Percentiles rank a stretch among this genome's conserved stretches.
Conservation (phyloP, 2,888 invertebrate genomes). For the Pomacea canaliculata region DNA sequence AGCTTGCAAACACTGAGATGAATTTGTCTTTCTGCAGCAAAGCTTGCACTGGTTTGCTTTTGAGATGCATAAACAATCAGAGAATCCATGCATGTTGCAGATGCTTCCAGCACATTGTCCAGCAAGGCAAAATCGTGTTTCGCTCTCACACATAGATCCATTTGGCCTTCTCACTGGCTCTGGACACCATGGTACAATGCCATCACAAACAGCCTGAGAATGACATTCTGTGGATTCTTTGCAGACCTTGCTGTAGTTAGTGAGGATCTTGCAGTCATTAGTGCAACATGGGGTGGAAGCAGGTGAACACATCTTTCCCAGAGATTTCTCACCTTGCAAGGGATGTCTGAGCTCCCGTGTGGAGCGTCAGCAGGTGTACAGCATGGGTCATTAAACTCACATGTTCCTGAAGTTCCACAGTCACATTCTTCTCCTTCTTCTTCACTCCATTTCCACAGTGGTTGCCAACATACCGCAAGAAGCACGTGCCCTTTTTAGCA, state of each 20-base stretch:
- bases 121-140: conserved; percentile 39
- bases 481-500: conserved; percentile 50
- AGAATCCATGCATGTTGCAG: conserved; percentile 38
- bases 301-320: conserved; percentile 48
- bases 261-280: conserved; percentile 38
- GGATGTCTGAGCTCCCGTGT: conserved; percentile 29
- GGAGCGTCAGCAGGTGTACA: conserved; percentile 47
- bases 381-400: conserved; percentile 43
- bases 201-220: conserved; percentile 41
- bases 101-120: conserved; percentile 45
- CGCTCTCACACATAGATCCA: conserved; percentile 41
- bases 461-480: conserved; percentile 32
- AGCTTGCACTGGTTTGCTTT: conserved; percentile 36
- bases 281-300: conserved; percentile 43
- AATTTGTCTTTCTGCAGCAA: conserved; percentile 40
- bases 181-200: conserved; percentile 44
- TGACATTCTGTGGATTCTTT: conserved; percentile 42
- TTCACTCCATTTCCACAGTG: conserved; percentile 56
- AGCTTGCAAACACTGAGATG: conserved; percentile 30
- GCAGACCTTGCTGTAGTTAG: conserved; percentile 34
- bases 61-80: conserved; percentile 40
- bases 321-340: conserved; percentile 46
- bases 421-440: conserved; percentile 57
- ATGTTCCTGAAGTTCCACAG: conserved; percentile 45
- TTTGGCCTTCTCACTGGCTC: conserved; percentile 27